Evolutionary conservation across 2,888 invertebrate species (phyloP).

Genomic region (Xestia rhomboidea): DNA sequence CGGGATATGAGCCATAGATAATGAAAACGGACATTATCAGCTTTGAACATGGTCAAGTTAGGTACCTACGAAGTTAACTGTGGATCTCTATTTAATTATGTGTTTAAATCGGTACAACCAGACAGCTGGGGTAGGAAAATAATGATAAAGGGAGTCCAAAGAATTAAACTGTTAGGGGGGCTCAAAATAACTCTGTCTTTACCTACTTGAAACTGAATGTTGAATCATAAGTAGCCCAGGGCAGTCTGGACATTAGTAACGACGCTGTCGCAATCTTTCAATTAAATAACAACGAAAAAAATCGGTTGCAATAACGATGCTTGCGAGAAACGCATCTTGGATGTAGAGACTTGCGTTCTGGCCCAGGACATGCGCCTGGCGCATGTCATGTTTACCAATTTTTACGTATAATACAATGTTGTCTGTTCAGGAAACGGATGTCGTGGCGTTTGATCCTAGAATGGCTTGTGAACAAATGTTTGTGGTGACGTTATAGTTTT

Average conservation of each 20-base stretch:
- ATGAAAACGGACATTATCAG: constrained; percentile 59
- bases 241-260: too few species aligned
- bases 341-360: too few species aligned
- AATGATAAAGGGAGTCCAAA: neutral
- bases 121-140: neutral
- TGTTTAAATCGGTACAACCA: neutral
- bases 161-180: neutral
- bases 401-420: constrained; percentile 24
- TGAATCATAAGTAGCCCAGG: neutral
- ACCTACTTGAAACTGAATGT: neutral
- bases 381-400: neutral
- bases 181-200: neutral
- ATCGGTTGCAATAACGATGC: too few species aligned
- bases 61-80: constrained; percentile 45
- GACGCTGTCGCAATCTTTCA: too few species aligned
- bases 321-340: too few species aligned
- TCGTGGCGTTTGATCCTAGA: neutral
- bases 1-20: constrained; percentile 67
- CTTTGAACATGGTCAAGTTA: constrained; percentile 57
- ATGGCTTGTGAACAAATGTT: constrained; percentile 6
- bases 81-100: constrained; percentile 18
- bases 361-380: too few species aligned
- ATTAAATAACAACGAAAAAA: too few species aligned
- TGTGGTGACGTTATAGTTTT: neutral
- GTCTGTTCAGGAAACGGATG: constrained; percentile 11